Percentiles rank a stretch among this genome's conserved stretches.
Conservation (phyloP, 2,113 vertebrate species). For the Corynorhinus townsendii region DNA sequence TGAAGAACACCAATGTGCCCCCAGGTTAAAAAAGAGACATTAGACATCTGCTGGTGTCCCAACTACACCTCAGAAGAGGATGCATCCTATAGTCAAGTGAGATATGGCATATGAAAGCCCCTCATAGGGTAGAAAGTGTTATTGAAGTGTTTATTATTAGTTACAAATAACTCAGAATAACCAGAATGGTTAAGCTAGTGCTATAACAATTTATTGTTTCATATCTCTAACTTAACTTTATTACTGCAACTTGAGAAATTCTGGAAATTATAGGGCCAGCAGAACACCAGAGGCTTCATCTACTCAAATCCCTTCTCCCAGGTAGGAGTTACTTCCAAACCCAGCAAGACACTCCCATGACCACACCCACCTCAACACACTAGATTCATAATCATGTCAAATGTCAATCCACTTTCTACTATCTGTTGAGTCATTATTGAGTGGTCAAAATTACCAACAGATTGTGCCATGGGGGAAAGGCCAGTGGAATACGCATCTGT, state of each 20-base stretch:
- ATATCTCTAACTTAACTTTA: background rate
- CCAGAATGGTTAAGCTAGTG: background rate
- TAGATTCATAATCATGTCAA: background rate
- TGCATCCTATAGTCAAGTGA: background rate
- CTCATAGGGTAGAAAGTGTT: background rate
- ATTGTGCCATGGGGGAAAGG: background rate
- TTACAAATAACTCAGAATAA: background rate
- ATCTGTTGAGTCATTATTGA: background rate
- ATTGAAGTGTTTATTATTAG: background rate
- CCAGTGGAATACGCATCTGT: constrained; percentile 32
- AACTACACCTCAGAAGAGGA: background rate
- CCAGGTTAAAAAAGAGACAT: background rate
- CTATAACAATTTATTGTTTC: background rate
- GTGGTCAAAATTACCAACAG: background rate
- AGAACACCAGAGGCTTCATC: background rate
- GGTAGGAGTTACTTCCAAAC: background rate
- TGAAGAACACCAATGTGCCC: background rate
- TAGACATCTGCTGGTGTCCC: background rate
- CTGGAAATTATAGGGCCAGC: background rate
- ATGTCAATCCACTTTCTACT: background rate
- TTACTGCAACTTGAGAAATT: background rate
- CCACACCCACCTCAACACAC: background rate
- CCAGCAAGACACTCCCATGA: background rate
- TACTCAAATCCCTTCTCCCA: background rate
- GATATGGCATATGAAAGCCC: background rate